Conservation (phyloP, 1,140 invertebrate genomes). For the Odontomachus brunneus region DNA sequence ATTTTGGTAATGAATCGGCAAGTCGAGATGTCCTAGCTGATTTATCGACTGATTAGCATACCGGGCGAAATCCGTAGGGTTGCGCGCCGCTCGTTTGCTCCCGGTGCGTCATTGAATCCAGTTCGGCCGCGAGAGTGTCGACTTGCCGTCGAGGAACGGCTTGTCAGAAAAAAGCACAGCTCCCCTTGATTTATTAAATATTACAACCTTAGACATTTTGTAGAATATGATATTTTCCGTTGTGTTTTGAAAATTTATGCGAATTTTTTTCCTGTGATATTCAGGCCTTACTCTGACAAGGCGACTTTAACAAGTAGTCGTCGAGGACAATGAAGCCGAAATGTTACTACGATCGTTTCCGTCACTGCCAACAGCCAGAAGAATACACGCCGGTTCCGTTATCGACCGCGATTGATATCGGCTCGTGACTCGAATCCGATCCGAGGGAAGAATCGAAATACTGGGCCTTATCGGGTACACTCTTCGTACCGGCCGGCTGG, state of each 20-base stretch:
- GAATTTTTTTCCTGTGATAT: no score
- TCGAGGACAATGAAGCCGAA: not conserved
- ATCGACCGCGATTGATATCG: conserved; percentile 69
- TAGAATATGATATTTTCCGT: no score
- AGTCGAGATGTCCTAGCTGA: conserved; percentile 68
- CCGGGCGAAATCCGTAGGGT: conserved; percentile 43
- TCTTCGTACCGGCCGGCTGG: conserved; percentile 61
- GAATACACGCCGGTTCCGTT: conserved; percentile 76
- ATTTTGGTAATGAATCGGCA: conserved; percentile 73
- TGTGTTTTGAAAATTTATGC: no score
- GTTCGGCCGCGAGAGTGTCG: not conserved
- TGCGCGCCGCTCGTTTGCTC: conserved; percentile 15
- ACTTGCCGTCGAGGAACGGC: not conserved
- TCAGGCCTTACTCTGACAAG: no score
- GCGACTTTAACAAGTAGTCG: not conserved
- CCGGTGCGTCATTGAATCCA: conserved; percentile 36
- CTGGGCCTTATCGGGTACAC: conserved; percentile 76
- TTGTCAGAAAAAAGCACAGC: not conserved
- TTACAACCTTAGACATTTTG: no score
- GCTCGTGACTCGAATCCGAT: conserved; percentile 76
- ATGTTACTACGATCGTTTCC: not conserved
- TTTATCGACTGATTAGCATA: conserved; percentile 76
- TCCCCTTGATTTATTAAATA: not conserved
- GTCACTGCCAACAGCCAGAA: conserved; percentile 15
- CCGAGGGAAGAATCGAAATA: conserved; percentile 79